Evolutionary conservation across 2,113 vertebrate species (phyloP).

Genomic region (Actinemys pallida): DNA sequence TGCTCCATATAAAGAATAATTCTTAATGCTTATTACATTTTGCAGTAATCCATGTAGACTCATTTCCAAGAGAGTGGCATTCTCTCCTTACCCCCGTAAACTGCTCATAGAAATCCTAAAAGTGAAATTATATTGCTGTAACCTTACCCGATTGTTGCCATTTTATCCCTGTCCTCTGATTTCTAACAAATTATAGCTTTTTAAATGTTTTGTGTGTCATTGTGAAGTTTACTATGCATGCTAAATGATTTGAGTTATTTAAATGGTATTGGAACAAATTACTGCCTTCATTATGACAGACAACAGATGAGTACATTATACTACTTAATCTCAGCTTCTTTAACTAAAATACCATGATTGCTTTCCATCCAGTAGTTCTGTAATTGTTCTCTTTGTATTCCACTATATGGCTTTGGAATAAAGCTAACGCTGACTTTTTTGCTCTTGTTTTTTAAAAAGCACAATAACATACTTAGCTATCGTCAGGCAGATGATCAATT

Average conservation of each 20-base stretch:
- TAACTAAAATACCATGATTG: conserved; percentile 61
- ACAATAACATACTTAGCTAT: not conserved
- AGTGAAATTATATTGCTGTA: conserved; percentile 38
- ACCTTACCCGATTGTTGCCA: conserved; percentile 46
- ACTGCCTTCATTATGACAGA: conserved; percentile 68
- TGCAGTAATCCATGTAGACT: conserved; percentile 33
- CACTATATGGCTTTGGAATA: conserved; percentile 23
- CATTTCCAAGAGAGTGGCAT: conserved; percentile 74
- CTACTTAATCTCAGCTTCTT: conserved; percentile 61
- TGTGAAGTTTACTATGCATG: conserved; percentile 48
- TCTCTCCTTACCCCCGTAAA: not conserved
- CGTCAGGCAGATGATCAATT: not conserved
- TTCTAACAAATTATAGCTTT: conserved; percentile 63
- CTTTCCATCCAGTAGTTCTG: conserved; percentile 60
- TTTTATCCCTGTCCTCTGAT: conserved; percentile 14
- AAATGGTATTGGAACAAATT: conserved; percentile 73
- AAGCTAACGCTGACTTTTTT: not conserved
- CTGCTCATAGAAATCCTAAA: conserved; percentile 22
- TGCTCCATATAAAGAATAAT: conserved; percentile 47
- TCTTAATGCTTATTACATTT: conserved; percentile 61
- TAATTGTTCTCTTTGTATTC: conserved; percentile 70
- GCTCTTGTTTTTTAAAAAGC: not conserved
- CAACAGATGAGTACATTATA: conserved; percentile 58
- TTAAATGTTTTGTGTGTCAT: conserved; percentile 50
- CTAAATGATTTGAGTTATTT: conserved; percentile 65